Conservation (phyloP, 2,113 vertebrate species). For the Myotis brandtii region DNA sequence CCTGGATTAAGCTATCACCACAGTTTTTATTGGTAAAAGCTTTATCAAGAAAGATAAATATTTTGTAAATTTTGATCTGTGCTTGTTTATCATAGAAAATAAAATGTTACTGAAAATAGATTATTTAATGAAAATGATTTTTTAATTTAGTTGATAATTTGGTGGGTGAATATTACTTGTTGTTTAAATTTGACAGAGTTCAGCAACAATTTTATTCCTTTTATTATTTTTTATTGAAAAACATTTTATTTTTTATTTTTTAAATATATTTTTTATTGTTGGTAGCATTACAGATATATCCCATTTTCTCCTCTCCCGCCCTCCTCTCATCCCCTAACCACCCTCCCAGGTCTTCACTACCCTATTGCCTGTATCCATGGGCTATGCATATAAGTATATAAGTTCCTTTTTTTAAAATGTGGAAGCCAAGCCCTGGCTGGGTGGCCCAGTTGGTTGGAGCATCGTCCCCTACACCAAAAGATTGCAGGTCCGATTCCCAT, state of each 20-base stretch:
- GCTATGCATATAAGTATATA: no score
- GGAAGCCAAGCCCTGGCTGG: background rate
- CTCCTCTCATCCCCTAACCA: no score
- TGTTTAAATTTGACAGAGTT: background rate
- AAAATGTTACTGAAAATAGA: background rate
- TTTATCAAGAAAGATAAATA: conserved; percentile 40
- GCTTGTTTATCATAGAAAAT: conserved; percentile 27
- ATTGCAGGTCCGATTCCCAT: background rate
- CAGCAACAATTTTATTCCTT: background rate
- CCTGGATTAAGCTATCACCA: background rate
- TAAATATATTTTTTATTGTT: no score
- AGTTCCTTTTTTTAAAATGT: background rate
- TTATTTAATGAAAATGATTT: conserved; percentile 17
- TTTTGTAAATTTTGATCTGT: background rate
- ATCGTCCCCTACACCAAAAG: background rate
- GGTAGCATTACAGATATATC: no score
- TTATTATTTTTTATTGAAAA: background rate
- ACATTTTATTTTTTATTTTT: no score
- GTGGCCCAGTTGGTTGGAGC: background rate
- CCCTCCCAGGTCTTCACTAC: no score
- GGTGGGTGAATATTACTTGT: background rate
- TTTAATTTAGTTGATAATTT: conserved; percentile 18
- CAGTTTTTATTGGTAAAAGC: background rate
- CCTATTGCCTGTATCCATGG: no score
- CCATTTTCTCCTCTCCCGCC: no score